Percentiles rank a stretch among this genome's conserved stretches.
Conservation (phyloP, 2,888 invertebrate species). For the Dermolepida albohirtum region DNA sequence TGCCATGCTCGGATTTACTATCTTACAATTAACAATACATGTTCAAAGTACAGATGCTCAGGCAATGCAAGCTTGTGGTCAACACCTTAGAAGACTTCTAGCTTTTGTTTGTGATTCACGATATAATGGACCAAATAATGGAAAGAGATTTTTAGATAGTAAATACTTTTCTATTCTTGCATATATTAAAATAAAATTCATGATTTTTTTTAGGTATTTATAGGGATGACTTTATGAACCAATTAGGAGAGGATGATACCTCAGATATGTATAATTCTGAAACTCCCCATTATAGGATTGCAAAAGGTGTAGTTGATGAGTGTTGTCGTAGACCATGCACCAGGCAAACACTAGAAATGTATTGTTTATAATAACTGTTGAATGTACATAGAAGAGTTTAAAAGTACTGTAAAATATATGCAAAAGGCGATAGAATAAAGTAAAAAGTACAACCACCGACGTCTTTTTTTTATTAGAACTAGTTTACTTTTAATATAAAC, state of each 20-base stretch:
- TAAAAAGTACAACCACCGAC: too few species aligned
- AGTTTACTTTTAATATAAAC: too few species aligned
- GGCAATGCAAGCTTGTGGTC: not conserved
- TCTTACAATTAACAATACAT: not conserved
- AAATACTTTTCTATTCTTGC: too few species aligned
- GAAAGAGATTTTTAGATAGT: not conserved
- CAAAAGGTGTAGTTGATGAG: constrained; percentile 16
- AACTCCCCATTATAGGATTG: constrained; percentile 14
- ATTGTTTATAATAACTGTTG: constrained; percentile 10
- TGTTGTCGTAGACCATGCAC: constrained; percentile 14
- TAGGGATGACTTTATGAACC: constrained; percentile 2
- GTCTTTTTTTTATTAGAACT: too few species aligned
- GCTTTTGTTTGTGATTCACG: not conserved
- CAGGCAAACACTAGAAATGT: constrained; percentile 3
- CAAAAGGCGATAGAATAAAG: too few species aligned
- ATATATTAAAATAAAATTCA: too few species aligned
- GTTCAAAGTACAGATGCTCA: not conserved
- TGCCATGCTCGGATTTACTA: not conserved
- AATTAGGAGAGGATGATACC: not conserved
- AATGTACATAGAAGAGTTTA: too few species aligned
- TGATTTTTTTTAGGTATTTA: too few species aligned
- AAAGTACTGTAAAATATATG: too few species aligned
- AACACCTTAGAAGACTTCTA: not conserved
- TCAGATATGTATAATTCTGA: constrained; percentile 11
- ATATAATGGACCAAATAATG: not conserved